phyloP scores from a whole-genome alignment of 2,113 vertebrate species.

The Neotragus pygmaeus region DNA sequence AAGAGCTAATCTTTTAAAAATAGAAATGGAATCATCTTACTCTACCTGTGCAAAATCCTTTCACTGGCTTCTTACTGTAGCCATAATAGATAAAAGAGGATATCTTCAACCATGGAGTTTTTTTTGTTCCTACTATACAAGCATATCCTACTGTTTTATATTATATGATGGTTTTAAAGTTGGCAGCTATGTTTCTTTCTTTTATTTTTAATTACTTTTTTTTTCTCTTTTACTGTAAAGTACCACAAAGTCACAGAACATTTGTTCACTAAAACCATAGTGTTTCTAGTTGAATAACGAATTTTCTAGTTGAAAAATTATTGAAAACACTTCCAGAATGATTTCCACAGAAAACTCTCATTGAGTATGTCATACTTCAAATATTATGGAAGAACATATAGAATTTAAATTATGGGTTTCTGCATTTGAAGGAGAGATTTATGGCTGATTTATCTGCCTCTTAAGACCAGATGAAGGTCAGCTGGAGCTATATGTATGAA shows the following conservation, averaged over 20 bases:
- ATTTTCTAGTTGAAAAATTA: neutral
- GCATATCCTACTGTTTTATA: neutral
- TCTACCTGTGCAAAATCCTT: neutral
- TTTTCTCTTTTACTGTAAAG: neutral
- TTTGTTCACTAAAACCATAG: neutral
- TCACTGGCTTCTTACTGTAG: neutral
- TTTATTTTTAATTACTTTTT: neutral
- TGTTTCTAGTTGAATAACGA: neutral
- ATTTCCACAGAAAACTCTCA: neutral
- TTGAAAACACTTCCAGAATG: neutral
- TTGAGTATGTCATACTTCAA: neutral
- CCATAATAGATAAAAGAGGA: neutral
- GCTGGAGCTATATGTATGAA: conserved; percentile 8
- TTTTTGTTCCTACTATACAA: neutral
- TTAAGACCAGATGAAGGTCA: conserved; percentile 23
- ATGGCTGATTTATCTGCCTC: neutral
- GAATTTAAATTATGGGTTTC: neutral
- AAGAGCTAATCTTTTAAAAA: neutral
- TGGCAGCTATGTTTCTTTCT: neutral
- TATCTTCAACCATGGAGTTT: neutral
- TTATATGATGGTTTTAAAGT: neutral
- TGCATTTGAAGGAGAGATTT: neutral
- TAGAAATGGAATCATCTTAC: neutral
- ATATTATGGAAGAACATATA: neutral
- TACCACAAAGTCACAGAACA: neutral